Conservation (phyloP, 2,113 vertebrate species). For the Procavia capensis region DNA sequence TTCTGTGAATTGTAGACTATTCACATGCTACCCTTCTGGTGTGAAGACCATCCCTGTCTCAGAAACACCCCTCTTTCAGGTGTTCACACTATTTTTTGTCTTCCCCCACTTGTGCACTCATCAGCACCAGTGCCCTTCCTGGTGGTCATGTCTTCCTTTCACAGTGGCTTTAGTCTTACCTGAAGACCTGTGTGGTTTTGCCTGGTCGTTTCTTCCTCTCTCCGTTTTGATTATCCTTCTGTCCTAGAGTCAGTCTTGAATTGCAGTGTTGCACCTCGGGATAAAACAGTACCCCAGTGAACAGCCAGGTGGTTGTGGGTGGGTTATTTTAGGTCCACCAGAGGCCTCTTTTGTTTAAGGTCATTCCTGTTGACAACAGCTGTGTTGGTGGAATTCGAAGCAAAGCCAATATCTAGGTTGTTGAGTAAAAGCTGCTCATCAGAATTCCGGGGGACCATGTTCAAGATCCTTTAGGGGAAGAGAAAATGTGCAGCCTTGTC, state of each 20-base stretch:
- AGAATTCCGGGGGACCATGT: background rate
- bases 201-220: background rate
- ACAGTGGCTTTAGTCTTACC: background rate
- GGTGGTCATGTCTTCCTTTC: background rate
- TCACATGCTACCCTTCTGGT: background rate
- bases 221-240: background rate
- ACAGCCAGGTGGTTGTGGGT: too few relatives aligned
- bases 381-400: background rate
- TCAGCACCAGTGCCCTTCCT: accelerated
- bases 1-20: background rate
- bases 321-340: background rate
- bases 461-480: background rate
- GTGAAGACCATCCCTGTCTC: background rate
- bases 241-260: background rate
- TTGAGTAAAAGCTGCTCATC: background rate
- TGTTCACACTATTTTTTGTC: too few relatives aligned
- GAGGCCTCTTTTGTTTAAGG: background rate
- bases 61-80: background rate
- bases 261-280: background rate
- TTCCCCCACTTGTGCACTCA: background rate
- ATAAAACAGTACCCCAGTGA: background rate
- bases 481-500: background rate
- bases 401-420: background rate
- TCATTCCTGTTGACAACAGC: background rate
- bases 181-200: background rate